Evolutionary conservation across 2,797 vertebrate species (phyloP).

Genomic region (Cirrhinus molitorella): DNA sequence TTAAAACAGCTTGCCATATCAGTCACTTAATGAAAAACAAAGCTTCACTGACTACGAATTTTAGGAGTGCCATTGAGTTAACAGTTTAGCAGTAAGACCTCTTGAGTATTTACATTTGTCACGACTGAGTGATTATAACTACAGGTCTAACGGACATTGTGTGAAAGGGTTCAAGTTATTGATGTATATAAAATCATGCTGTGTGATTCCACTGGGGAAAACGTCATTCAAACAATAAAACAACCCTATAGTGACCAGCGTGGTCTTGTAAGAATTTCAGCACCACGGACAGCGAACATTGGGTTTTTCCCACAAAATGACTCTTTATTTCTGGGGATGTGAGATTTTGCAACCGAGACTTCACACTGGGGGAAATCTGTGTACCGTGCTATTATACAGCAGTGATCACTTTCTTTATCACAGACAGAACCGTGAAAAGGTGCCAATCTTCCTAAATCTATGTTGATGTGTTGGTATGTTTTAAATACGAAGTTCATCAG

Average conservation of each 20-base stretch:
- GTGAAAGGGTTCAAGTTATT: slow-evolving; percentile 22
- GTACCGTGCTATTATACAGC: slow-evolving; percentile 78
- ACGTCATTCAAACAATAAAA: slow-evolving; percentile 4
- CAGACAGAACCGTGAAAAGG: slow-evolving; percentile 22
- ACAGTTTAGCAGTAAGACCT: slow-evolving; percentile 87
- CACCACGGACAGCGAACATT: slow-evolving; percentile 61
- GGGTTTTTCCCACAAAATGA: slow-evolving; percentile 72
- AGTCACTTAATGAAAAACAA: slow-evolving; percentile 95
- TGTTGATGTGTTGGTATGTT: background rate
- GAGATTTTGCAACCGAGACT: slow-evolving; percentile 73
- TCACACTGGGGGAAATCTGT: slow-evolving; percentile 67
- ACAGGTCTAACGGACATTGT: slow-evolving; percentile 42
- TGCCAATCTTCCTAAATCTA: slow-evolving; percentile 32
- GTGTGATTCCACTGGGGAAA: background rate
- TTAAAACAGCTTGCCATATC: slow-evolving; percentile 51
- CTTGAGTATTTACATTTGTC: slow-evolving; percentile 92
- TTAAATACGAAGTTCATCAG: background rate
- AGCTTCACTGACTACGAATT: slow-evolving; percentile 93
- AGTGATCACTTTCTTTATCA: slow-evolving; percentile 76
- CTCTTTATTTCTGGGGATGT: slow-evolving; percentile 87
- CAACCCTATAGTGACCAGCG: background rate
- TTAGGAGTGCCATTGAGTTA: slow-evolving; percentile 95
- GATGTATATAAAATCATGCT: slow-evolving; percentile 20
- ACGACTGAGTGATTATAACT: slow-evolving; percentile 87
- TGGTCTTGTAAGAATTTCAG: slow-evolving; percentile 47